Percentiles rank a stretch among this genome's conserved stretches.
These are phyloP conservation scores for Trichogramma evanescens DNA, from an alignment of 2,888 invertebrate genomes.

Conservation along the genomic window DNA sequence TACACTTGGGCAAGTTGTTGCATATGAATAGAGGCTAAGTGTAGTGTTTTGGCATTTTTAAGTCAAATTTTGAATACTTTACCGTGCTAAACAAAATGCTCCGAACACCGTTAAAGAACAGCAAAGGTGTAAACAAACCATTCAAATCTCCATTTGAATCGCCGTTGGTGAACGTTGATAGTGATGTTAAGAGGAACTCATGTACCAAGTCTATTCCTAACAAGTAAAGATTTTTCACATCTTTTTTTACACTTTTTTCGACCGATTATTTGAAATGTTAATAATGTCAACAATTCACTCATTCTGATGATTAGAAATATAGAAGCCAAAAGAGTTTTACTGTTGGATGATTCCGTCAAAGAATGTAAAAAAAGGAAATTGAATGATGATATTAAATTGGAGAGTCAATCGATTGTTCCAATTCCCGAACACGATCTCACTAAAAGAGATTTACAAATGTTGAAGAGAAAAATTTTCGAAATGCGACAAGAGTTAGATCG, in stretches of 20 bases:
- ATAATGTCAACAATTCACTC: background rate
- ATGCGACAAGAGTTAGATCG: conserved; percentile 18
- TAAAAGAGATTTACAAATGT: conserved; percentile 5
- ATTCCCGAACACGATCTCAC: conserved; percentile 2
- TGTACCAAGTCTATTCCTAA: background rate
- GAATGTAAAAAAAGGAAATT: conserved; percentile 8
- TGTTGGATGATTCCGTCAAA: conserved; percentile 11
- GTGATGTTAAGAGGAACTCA: too few relatives aligned
- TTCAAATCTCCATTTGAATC: conserved; percentile 19
- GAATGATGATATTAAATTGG: background rate
- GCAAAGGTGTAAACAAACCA: conserved; percentile 18
- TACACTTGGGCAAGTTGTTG: too few relatives aligned
- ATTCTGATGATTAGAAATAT: conserved; percentile 6
- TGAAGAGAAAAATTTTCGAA: conserved; percentile 21
- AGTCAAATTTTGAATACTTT: too few relatives aligned
- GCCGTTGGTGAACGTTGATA: background rate
- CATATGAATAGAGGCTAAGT: too few relatives aligned
- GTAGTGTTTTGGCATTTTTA: too few relatives aligned
- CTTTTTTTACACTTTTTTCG: too few relatives aligned
- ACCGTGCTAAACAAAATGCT: conserved; percentile 1
- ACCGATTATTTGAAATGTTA: background rate
- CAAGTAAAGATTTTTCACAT: background rate
- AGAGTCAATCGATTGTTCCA: background rate
- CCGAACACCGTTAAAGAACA: conserved; percentile 19
- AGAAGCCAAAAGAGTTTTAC: conserved; percentile 14